Evolutionary conservation across 2,888 invertebrate species (phyloP).

Genomic region (Caenorhabditis zanzibari): DNA sequence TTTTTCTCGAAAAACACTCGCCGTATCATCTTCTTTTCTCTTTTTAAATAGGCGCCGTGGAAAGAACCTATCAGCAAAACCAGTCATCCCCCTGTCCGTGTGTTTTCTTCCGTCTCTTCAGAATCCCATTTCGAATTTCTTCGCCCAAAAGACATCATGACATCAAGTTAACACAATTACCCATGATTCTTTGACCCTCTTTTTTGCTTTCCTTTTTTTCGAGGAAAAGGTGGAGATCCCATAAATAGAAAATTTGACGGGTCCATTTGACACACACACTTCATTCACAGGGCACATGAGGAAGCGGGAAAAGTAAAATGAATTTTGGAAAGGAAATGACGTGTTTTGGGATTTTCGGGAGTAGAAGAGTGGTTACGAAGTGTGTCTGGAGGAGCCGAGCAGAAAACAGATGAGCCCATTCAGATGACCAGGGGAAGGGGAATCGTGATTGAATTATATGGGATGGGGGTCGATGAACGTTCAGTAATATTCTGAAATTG

Average conservation of each 20-base stretch:
- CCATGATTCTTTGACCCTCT: constrained; percentile 47
- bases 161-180: constrained; percentile 60
- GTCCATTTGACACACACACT: background rate
- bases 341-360: background rate
- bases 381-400: constrained; percentile 21
- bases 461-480: constrained; percentile 2
- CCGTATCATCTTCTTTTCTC: constrained; percentile 10
- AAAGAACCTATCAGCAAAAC: constrained; percentile 49
- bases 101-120: constrained; percentile 1
- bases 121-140: constrained; percentile 26
- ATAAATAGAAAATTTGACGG: constrained; percentile 49
- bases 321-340: constrained; percentile 47
- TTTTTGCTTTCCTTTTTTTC: background rate
- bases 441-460: background rate
- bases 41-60: constrained; percentile 19
- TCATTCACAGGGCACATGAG: background rate
- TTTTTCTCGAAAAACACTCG: constrained; percentile 20
- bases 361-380: background rate
- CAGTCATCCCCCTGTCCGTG: constrained; percentile 23
- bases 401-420: constrained; percentile 13
- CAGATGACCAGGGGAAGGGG: background rate
- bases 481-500: background rate
- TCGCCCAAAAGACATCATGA: constrained; percentile 40
- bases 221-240: background rate
- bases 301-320: background rate